Conservation (phyloP, 2,113 vertebrate species). For the Chlorocebus sabaeus region DNA sequence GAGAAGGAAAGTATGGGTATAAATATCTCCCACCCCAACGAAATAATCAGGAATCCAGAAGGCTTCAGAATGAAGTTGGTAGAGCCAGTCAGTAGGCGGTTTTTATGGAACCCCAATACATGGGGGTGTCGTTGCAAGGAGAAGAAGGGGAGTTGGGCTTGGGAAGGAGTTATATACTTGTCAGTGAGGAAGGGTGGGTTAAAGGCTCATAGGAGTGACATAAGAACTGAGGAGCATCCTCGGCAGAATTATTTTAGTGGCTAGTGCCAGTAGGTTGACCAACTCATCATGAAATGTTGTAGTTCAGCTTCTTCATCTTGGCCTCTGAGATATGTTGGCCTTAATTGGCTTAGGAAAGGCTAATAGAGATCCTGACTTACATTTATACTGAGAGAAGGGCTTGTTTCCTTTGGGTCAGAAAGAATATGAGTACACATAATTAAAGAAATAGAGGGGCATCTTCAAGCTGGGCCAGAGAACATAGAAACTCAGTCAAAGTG, state of each 20-base stretch:
- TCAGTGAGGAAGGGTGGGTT: neutral
- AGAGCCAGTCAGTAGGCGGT: neutral
- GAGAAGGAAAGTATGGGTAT: neutral
- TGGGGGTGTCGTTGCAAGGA: neutral
- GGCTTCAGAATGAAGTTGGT: neutral
- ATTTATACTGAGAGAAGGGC: neutral
- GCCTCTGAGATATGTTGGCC: neutral
- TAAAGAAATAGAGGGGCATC: neutral
- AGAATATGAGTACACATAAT: neutral
- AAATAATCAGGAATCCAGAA: neutral
- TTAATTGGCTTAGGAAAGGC: neutral
- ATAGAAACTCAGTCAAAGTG: neutral
- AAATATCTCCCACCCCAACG: too few relatives aligned
- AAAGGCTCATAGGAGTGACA: neutral
- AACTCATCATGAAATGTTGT: neutral
- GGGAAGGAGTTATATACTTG: neutral
- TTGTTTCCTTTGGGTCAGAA: neutral
- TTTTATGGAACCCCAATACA: neutral
- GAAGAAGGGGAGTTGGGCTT: neutral
- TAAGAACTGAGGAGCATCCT: neutral
- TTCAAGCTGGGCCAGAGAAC: neutral
- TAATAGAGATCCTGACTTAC: neutral
- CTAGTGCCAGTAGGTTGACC: neutral
- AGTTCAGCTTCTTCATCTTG: neutral
- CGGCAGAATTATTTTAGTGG: neutral